Conservation (phyloP, 2,888 invertebrate species). For the Empis livida region DNA sequence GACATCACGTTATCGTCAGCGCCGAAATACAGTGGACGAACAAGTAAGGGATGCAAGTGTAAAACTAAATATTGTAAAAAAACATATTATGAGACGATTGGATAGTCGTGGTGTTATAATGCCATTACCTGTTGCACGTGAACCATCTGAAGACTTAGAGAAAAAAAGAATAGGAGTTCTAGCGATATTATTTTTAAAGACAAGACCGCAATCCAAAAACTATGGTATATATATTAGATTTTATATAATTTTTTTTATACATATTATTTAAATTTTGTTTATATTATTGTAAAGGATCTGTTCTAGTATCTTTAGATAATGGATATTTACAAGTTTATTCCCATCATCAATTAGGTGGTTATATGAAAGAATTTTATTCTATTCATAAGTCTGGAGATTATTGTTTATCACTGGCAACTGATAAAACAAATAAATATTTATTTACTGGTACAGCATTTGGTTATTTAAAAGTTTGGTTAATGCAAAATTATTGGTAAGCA, state of each 20-base stretch:
- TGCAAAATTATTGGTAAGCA: constrained; percentile 48
- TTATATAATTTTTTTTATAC: neutral
- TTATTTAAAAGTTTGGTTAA: constrained; percentile 68
- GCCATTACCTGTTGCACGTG: no score
- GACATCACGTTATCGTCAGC: no score
- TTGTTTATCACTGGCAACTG: constrained; percentile 51
- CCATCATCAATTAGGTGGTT: constrained; percentile 61
- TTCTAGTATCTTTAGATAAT: constrained; percentile 60
- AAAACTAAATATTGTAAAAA: no score
- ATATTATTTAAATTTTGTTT: neutral
- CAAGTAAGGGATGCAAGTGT: no score
- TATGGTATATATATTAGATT: constrained; percentile 27
- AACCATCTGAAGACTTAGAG: constrained; percentile 7
- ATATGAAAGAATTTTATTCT: constrained; percentile 53
- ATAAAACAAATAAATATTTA: constrained; percentile 55
- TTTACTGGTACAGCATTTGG: constrained; percentile 60
- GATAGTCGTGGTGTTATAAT: no score
- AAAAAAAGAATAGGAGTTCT: constrained; percentile 47
- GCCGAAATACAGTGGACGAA: no score
- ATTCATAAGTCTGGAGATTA: constrained; percentile 51
- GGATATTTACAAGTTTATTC: constrained; percentile 72
- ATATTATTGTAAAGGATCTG: constrained; percentile 39
- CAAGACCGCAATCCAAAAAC: constrained; percentile 40
- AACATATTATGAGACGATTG: no score
- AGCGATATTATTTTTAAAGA: constrained; percentile 51